A percentile compares a stretch with the other conserved stretches of the same genome.
Conservation (phyloP, 2,113 vertebrate genomes). For the Ailurus styani region DNA sequence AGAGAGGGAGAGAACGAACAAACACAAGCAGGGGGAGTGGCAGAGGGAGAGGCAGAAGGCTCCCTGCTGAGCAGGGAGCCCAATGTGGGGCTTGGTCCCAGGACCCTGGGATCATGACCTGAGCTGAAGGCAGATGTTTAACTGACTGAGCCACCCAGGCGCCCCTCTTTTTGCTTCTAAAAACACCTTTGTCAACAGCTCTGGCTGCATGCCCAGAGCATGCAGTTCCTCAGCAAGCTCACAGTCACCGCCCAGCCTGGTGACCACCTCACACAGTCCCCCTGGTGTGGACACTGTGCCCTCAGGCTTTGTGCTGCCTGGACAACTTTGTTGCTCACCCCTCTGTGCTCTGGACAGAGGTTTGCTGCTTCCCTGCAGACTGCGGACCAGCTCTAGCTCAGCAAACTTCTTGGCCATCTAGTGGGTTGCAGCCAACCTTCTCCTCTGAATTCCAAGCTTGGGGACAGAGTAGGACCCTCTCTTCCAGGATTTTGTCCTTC, state of each 20-base stretch:
- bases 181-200: neutral
- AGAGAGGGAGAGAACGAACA: no score
- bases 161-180: neutral
- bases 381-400: neutral
- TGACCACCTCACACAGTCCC: neutral
- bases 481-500: neutral
- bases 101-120: neutral
- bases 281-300: neutral
- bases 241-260: neutral
- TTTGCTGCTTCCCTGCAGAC: neutral
- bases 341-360: neutral
- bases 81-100: no score
- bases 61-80: no score
- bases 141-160: neutral
- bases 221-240: neutral
- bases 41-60: no score
- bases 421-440: rapidly evolving
- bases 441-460: neutral
- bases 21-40: no score
- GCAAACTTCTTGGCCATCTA: no score
- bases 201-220: neutral
- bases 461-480: neutral
- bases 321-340: neutral
- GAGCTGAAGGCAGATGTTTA: neutral
- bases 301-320: neutral